Percentiles rank a stretch among this genome's conserved stretches.
Conservation (phyloP, 2,113 vertebrate genomes). For the Vidua macroura region DNA sequence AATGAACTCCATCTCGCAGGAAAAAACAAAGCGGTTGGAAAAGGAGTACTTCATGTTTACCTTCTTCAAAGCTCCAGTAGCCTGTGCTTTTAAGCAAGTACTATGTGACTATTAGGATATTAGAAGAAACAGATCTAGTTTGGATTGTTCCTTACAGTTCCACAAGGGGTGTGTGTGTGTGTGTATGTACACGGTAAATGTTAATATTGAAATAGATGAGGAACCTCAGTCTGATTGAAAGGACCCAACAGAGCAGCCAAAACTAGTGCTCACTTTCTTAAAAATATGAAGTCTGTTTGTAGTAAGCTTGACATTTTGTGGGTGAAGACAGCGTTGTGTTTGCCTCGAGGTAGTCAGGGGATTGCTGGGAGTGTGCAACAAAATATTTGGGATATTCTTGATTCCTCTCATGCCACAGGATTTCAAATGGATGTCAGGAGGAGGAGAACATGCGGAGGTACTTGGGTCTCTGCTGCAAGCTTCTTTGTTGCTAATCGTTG, state of each 20-base stretch:
- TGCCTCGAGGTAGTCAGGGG: not conserved
- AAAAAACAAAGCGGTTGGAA: not conserved
- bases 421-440: not conserved
- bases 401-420: not conserved
- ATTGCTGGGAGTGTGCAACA: not conserved
- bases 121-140: not conserved
- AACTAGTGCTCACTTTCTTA: not conserved
- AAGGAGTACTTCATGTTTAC: not conserved
- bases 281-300: not conserved
- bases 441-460: accelerated
- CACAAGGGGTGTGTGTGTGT: not conserved
- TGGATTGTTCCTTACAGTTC: not conserved
- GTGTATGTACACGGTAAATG: not conserved
- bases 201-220: not conserved
- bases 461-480: not conserved
- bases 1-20: not conserved
- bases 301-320: not conserved
- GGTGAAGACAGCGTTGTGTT: not conserved
- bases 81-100: not conserved
- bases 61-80: not conserved
- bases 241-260: not conserved
- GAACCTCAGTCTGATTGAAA: not conserved
- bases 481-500: not conserved
- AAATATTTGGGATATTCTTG: not conserved
- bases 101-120: accelerated